A percentile compares a stretch with the other conserved stretches of the same genome.
Conservation (phyloP, 2,888 invertebrate genomes). For the Dichetophora obliterata region DNA sequence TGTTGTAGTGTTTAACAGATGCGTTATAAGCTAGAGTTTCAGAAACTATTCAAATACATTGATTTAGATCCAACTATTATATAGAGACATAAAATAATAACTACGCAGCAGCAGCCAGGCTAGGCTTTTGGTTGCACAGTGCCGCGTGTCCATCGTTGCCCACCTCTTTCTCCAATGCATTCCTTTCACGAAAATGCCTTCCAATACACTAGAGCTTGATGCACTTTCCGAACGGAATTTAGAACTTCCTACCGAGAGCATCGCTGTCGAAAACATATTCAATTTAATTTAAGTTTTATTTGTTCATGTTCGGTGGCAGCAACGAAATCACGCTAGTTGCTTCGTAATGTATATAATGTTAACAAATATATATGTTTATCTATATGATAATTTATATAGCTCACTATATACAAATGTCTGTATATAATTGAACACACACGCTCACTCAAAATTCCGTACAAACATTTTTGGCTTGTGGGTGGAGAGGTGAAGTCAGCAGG, state of each 20-base stretch:
- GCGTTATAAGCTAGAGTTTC: background rate
- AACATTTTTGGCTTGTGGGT: no score
- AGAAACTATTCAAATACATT: background rate
- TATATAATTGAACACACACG: no score
- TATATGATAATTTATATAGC: no score
- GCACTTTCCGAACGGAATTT: constrained; percentile 11
- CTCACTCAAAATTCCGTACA: no score
- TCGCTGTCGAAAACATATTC: background rate
- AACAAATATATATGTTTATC: no score
- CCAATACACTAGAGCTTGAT: constrained; percentile 1
- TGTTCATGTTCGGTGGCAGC: constrained; percentile 4
- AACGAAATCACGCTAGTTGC: constrained; percentile 6
- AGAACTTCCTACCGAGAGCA: background rate
- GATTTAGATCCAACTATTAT: background rate
- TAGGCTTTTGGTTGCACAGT: background rate
- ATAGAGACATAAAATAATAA: background rate
- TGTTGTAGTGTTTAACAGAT: background rate
- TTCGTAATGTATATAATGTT: background rate
- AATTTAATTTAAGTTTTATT: constrained; percentile 26
- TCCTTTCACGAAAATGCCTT: background rate
- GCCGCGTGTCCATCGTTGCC: background rate
- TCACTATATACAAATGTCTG: no score
- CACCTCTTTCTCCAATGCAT: no score
- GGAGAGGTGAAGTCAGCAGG: no score
- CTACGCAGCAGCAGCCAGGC: constrained; percentile 1